Percentiles rank a stretch among this genome's conserved stretches.
Conservation (phyloP, 1,140 invertebrate genomes). For the Leucophenga varia region DNA sequence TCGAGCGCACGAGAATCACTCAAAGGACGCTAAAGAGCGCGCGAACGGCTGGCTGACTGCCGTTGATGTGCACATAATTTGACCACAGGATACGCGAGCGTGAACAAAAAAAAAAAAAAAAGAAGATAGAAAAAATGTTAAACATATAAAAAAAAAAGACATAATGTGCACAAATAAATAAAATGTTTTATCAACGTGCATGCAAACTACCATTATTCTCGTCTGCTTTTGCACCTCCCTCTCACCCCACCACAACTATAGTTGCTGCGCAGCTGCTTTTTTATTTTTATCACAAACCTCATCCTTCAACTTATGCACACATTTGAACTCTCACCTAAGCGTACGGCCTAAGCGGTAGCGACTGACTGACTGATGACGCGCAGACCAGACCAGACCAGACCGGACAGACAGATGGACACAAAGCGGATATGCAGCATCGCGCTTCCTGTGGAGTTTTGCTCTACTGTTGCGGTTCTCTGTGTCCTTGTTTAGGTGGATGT, state of each 20-base stretch:
- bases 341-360: no score
- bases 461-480: no score
- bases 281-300: no score
- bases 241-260: neutral
- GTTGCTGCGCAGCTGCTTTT: no score
- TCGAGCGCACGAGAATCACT: neutral
- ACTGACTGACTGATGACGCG: constrained; percentile 35
- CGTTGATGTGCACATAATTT: neutral
- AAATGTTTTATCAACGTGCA: constrained; percentile 53
- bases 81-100: neutral
- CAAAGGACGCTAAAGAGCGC: no score
- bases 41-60: no score
- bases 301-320: no score
- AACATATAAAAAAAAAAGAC: constrained; percentile 13
- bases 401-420: neutral
- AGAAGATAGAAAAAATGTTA: constrained; percentile 1
- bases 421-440: neutral
- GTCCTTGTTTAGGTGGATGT: no score
- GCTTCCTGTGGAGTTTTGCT: constrained; percentile 9
- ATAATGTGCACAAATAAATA: constrained; percentile 41
- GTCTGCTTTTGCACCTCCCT: neutral
- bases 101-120: constrained; percentile 1
- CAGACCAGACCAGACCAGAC: neutral
- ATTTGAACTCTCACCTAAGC: no score
- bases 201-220: no score